Base-by-base conservation (phyloP, 2,113 vertebrate genomes). In the Crotophaga sulcirostris region DNA sequence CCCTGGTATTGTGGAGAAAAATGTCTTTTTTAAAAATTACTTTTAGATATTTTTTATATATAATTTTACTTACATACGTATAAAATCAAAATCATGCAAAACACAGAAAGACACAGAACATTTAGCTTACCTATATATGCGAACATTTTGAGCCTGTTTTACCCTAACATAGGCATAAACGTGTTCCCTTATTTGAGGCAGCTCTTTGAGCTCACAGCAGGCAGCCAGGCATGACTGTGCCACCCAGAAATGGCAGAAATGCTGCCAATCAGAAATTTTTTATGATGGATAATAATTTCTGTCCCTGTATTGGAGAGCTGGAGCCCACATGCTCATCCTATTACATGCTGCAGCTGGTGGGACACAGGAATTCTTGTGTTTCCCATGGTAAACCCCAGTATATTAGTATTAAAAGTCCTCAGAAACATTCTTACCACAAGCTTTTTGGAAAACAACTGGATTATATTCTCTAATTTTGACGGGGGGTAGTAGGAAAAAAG, bases 171-270 rank as follows among this genome's bases (percentile, higher is more conserved):
- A 56, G 67, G 40, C 34, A 51, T 18, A 51, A 60, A 58, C 0
- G 1, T 16, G 4, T 55, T 78, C 52, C 9, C 31, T 47, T 62
- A 21, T 36, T 44, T 1, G 2, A 85, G 56, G 34, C 45, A 83
- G 44, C 9, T 67, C 56, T 75, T 45, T 0, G 0, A 20, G 36
- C 19, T 63, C 60, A 12, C 2, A 3, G 13, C 3, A 10, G 29
- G 26, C 56, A 64, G 20, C 16, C 74, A 51, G 23, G 42, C 55
- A 45, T 1, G 11, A 31, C 33, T 13, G 29, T 56, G 14, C 19
- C 45, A 87, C 42, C 7, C 78, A 74, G 31, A 28, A 74, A 0
- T n/a, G 29, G 26, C 29, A 69, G 45, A 73, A 91, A 70, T 31
- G 42, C 10, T 68, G 36, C 21, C 38, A 67, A 2, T 13, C 54